A percentile compares a stretch with the other conserved stretches of the same genome.
Conservation (phyloP, 2,888 invertebrate species). For the Scaptomyza caliginosa region DNA sequence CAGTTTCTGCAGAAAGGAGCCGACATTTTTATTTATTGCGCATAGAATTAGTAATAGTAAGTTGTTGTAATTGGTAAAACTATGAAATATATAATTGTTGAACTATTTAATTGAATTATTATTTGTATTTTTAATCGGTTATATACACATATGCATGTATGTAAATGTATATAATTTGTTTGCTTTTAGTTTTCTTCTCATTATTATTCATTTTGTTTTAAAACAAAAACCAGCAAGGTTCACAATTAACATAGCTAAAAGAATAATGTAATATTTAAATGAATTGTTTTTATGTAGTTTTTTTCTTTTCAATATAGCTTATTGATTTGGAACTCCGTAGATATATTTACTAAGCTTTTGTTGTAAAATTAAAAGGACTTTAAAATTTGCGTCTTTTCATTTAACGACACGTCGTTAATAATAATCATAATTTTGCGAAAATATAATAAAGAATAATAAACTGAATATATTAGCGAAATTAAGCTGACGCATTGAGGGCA, state of each 20-base stretch:
- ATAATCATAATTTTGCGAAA: constrained; percentile 12
- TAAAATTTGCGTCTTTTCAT: constrained; percentile 28
- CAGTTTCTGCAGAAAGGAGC: constrained; percentile 49
- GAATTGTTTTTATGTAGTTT: constrained; percentile 10
- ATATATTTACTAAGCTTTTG: constrained; percentile 67
- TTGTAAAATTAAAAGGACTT: constrained; percentile 49
- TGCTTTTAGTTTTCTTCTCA: constrained; percentile 8
- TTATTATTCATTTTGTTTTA: constrained; percentile 21
- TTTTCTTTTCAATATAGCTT: constrained; percentile 28
- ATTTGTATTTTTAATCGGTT: constrained; percentile 53
- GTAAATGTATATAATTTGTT: constrained; percentile 20
- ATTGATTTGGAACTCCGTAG: constrained; percentile 45
- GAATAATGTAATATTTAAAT: constrained; percentile 18
- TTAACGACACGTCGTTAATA: not conserved
- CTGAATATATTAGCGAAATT: constrained; percentile 2
- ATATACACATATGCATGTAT: constrained; percentile 28
- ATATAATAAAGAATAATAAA: constrained; percentile 4
- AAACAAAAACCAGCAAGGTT: constrained; percentile 20
- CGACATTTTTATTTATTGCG: constrained; percentile 70
- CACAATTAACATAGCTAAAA: constrained; percentile 38
- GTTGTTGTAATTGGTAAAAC: constrained; percentile 71
- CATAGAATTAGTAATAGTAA: constrained; percentile 71
- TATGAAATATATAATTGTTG: constrained; percentile 71
- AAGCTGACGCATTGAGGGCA: constrained; percentile 39
- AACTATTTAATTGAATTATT: constrained; percentile 72